A percentile compares a stretch with the other conserved stretches of the same genome.
phyloP scores from a whole-genome alignment of 37 sponge, comb jelly and placozoan genomes.

The Beroe ovata region DNA sequence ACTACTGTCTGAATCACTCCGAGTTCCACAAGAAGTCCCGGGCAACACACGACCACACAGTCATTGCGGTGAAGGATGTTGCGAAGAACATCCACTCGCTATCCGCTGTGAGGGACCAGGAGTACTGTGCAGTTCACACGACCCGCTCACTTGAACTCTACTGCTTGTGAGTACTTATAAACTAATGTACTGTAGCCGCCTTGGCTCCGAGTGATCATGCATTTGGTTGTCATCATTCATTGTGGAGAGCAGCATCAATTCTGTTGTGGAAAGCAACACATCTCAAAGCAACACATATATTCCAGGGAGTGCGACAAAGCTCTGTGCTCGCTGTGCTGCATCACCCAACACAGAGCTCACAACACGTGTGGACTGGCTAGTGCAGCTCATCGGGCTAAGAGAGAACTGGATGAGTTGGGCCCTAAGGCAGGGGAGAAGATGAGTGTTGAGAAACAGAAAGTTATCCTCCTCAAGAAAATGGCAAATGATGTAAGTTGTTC shows the following conservation, averaged over 20 bases:
- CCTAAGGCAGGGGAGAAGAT: constrained; percentile 64
- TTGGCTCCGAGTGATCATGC: too few species aligned
- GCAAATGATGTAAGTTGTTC: neutral
- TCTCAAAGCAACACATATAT: neutral
- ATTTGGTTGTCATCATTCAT: too few species aligned
- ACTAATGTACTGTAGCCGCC: too few species aligned
- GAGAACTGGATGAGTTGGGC: neutral
- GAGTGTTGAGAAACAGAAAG: constrained; percentile 55
- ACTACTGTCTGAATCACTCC: constrained; percentile 23
- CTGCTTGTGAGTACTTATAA: constrained; percentile 21
- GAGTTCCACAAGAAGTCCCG: constrained; percentile 48
- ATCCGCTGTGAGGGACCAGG: constrained; percentile 17
- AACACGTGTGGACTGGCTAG: constrained; percentile 18
- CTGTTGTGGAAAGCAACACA: neutral
- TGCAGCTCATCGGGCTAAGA: constrained; percentile 41
- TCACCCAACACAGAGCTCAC: constrained; percentile 61
- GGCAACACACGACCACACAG: constrained; percentile 37
- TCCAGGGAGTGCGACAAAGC: constrained; percentile 59
- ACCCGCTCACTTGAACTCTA: constrained; percentile 32
- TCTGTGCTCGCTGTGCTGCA: constrained; percentile 61
- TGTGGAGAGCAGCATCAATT: too few species aligned
- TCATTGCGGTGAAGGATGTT: constrained; percentile 39
- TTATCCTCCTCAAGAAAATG: constrained; percentile 34
- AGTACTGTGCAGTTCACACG: constrained; percentile 34
- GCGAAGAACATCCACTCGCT: constrained; percentile 37